Base-by-base conservation (phyloP, 1,140 invertebrate genomes). In the Drosophila eugracilis region DNA sequence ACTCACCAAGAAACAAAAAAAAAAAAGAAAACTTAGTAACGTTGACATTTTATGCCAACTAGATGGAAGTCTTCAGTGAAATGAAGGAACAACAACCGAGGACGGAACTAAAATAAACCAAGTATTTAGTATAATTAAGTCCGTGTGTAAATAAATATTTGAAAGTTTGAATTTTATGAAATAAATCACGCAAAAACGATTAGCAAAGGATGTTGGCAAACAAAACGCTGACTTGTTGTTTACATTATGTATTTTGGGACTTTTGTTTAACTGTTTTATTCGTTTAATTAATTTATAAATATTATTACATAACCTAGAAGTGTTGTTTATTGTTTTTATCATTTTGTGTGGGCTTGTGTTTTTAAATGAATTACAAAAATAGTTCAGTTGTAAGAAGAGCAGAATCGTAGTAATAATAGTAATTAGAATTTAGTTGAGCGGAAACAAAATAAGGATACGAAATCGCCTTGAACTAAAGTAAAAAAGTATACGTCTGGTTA, bases 321-420 rank as follows among this genome's bases (percentile, higher is more conserved):
- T 39, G 60, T 39, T 81, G 74, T 86, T 77, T 77, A 60, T 66
- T 74, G 57, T 65, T 59, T 77, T 75, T 47, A 45, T 62, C 48
- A n/a, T 44, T 47, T 63, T 71, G 67, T 69, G 66, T 72, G 58
- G 42, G 30, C 12, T 50, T 57, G 24, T 75, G 55, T 67, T 24
- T 75, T 84, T 86, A 88, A 86, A 88, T 83, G 88, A 88, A 88
- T 89, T 88, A 88, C 83, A 88, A 88, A 88, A 88, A 88, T 88
- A 88, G 75, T 88, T 86, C 71, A 73, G 66, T 88, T 88, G 71
- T 83, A 75, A 88, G 73, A 84, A 78, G 50, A 79, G 66, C 60
- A 83, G 59, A 75, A 63, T 62, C 28, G 59, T 69, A 74, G 24
- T 54, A 58, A 22, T 55, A 58, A 58, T 60, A 62, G 59, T 65